A percentile compares a stretch with the other conserved stretches of the same genome.
These are phyloP conservation scores for Drosophila infuscata DNA, from an alignment of 2,888 invertebrate genomes.

Conservation along the genomic window DNA sequence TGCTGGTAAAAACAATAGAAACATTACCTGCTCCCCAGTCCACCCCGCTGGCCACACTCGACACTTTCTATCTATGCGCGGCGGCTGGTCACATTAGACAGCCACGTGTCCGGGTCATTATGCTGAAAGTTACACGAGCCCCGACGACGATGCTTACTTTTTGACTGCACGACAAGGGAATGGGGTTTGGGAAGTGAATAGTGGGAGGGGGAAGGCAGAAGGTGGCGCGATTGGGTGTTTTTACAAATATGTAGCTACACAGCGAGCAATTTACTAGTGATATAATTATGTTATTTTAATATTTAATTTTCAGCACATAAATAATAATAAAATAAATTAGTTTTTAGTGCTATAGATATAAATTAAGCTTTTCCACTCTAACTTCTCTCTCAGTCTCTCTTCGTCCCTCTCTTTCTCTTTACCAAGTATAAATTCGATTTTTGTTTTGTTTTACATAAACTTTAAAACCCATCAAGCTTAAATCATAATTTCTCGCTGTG, in stretches of 20 bases:
- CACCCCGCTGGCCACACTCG: constrained; percentile 8
- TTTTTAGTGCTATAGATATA: background rate
- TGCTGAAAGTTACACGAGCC: constrained; percentile 79
- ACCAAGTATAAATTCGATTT: background rate
- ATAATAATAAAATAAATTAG: background rate
- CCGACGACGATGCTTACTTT: constrained; percentile 69
- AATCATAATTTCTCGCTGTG: constrained; percentile 3
- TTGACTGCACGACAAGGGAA: constrained; percentile 4
- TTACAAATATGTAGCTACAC: background rate
- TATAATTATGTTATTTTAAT: background rate
- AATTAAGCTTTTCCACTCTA: background rate
- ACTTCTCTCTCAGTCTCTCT: background rate
- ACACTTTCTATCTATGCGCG: constrained; percentile 8
- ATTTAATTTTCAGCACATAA: background rate
- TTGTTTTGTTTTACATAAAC: background rate
- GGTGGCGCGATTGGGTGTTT: background rate
- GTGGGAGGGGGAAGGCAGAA: background rate
- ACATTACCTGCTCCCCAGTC: constrained; percentile 42
- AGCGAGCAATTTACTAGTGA: background rate
- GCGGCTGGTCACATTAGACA: constrained; percentile 61
- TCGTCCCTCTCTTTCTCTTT: background rate
- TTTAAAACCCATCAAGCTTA: background rate
- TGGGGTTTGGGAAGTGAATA: background rate
- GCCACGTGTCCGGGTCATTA: constrained; percentile 83
- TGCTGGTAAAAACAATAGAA: constrained; percentile 56